Base-by-base conservation (phyloP, 1,140 invertebrate species). In the Oreohelix idahoensis region DNA sequence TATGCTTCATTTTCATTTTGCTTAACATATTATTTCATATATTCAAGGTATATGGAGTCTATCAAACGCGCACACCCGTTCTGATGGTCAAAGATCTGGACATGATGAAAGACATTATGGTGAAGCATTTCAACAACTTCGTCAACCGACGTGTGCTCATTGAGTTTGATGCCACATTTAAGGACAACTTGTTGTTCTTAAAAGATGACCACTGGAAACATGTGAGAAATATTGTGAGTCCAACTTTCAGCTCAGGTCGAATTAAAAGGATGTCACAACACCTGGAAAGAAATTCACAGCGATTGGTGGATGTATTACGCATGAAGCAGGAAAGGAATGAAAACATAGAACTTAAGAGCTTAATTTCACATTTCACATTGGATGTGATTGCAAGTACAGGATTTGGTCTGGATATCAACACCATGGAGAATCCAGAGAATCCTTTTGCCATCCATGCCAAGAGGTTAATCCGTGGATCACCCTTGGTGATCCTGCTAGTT, bases 371-470 rank as follows among this genome's bases (percentile, higher is more conserved):
- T 39, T 95, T 93, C 81, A 93, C 93, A 0, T 94, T 94, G 23
- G 95, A 95, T 83, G 91, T 95, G 2, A 94, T 95, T 36, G 94
- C 92, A 0, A 92, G 90, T 10, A 94, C 93, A 51, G 94, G 93
- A 15, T 95, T 94, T 83, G 95, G 95, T 23, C 83, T 95, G 11
- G 88, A 93, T 2, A 92, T 93, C 23, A 93, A 95, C 82, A 94
- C 93, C 1, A 82, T 95, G 10, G 89, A 91, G 0, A 92, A 95
- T 70, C 87, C 89, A 5, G 81, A 92, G 2, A 87, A 91, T 39
- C 74, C 79, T 36, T 89, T 93, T 80, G 88, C 90, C 17, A 84
- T 70, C 23, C 76, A 88, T 39, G 86, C 89, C 15, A 85, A 85
- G 38, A 83, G 86, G 26, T 63, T 87, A 17, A 87, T 92, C 49